These are phyloP conservation scores for Tetraodon nigroviridis DNA, from an alignment of 2,113 vertebrate species.

Conservation along the genomic window DNA sequence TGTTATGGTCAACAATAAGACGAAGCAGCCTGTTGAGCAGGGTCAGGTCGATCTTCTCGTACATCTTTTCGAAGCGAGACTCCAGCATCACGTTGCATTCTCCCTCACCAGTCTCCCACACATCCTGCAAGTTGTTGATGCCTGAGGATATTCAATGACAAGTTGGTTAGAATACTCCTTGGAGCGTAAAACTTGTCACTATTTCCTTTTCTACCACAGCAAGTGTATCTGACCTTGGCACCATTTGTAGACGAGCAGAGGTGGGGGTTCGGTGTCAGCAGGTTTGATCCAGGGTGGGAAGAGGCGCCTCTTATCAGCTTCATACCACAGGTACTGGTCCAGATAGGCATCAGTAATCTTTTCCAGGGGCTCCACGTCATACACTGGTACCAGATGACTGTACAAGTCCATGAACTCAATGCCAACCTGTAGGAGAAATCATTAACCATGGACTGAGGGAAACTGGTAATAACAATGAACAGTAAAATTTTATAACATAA, in stretches of 20 bases:
- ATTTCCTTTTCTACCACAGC: neutral
- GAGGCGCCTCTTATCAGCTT: conserved; percentile 93
- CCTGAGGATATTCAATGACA: conserved; percentile 69
- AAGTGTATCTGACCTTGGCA: conserved; percentile 85
- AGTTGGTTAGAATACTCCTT: neutral
- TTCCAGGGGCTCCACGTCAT: conserved; percentile 96
- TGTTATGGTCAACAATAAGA: conserved; percentile 98
- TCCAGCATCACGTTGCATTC: conserved; percentile 99
- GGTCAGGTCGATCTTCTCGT: conserved; percentile 98
- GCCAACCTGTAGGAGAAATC: conserved; percentile 80
- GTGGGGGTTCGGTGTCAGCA: conserved; percentile 95
- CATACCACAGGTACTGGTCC: conserved; percentile 98
- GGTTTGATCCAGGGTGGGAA: conserved; percentile 99
- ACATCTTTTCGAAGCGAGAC: conserved; percentile 99
- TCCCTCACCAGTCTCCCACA: conserved; percentile 96
- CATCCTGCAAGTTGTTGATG: conserved; percentile 97
- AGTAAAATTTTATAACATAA: neutral
- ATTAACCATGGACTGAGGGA: neutral
- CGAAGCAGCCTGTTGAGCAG: conserved; percentile 94
- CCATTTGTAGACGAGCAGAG: conserved; percentile 97
- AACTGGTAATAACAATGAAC: neutral
- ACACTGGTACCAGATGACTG: conserved; percentile 95
- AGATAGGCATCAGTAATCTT: conserved; percentile 98
- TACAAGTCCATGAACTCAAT: conserved; percentile 99
- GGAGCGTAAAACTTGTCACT: neutral